Evolutionary conservation across 2,888 invertebrate species (phyloP), one percentile per base, ranked within the genome.

Genomic region (Drosophila nr. fundita): DNA sequence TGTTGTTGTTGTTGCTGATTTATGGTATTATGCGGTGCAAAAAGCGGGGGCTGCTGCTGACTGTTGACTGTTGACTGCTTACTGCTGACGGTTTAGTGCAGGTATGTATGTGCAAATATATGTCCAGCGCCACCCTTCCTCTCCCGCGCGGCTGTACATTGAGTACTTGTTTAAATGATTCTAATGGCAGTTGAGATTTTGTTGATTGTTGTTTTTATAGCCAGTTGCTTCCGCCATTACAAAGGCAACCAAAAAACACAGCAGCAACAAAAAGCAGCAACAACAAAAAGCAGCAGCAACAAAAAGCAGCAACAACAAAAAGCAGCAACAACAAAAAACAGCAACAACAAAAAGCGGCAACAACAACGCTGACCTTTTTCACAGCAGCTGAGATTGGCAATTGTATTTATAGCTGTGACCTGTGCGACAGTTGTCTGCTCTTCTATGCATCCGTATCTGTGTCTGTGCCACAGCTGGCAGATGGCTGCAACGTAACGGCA

Each of bases 221-320:
- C 10, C 10, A 53, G 32, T 32, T 71, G 77, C 75, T 82, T 82
- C 83, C 83, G 82, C 75, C 76, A 83, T 83, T 74, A 59, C 76
- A 64, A 50, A 53, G 55, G 53, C 61, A 63, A 63, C 64, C 52
- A 55, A 40, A 61, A 21, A 1, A 45, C 32, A 24, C 24, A 65
- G 18, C 13, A 42, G 1, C 3, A 42, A 42, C 6, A 18, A 21
- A 42, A 42, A 11, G n/a, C 53, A 67, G 13, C 24, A 48, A 15
- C 32, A 4, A 4, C 1, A 59, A 36, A 30, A 24, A 24, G 1
- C 24, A 59, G 52, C 61, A 63, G 60, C 63, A 48, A 54, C 34
- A 61, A 55, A 40, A 11, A 40, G 1, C 24, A 65, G 18, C 11
- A 42, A 1, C 2, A 42, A 42, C 5, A 21, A 42, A 42, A 42